Base-by-base conservation (phyloP, 1,140 invertebrate genomes). In the Coenobita brevimanus region DNA sequence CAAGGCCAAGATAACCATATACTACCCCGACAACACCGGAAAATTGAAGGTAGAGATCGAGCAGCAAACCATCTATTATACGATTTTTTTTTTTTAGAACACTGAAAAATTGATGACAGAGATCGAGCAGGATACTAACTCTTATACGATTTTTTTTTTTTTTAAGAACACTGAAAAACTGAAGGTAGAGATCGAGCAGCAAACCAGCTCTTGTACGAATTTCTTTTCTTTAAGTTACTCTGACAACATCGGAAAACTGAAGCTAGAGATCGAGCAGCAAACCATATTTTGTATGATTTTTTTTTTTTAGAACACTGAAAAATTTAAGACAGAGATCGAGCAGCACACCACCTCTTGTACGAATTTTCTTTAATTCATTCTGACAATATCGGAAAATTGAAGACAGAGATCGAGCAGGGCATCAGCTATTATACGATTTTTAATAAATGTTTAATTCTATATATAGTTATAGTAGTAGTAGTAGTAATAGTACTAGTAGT, bases 1-100 rank as follows among this genome's bases (percentile, higher is more conserved):
- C 64, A 87, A 87, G 46, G 36, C 75, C 8, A 64, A 87, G 27
- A 36, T 50, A 27, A 87, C 76, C 43, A 81, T 87, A 15, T 87
- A 80, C 60, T 87, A 81, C 67, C 62, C 76, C 6, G 84, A 87
- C 50, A 69, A 43, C 10, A 57, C 79, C 41, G 84, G 84, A 13
- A 46, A 79, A 10, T 80, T 69, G 27, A n/a, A 71, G 78, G 84
- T 87, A 24, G 54, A 76, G 13, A 27, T n/a, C n/a, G 3, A 0
- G 21, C 2, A 30, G 76, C 24, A 50, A 54, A 10, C 41, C n/a
- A 30, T 43, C 15, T 30, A 33, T 33, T 80, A 24, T 60, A 36
- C 3, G 8, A 8, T 60, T 15, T 38, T 41, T 3, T 82, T 8
- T 82, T 27, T 67, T 17, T 67, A 8, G 13, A 41, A 33, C 41